Conservation (phyloP, 2,888 invertebrate genomes). For the Andrena camellia region DNA sequence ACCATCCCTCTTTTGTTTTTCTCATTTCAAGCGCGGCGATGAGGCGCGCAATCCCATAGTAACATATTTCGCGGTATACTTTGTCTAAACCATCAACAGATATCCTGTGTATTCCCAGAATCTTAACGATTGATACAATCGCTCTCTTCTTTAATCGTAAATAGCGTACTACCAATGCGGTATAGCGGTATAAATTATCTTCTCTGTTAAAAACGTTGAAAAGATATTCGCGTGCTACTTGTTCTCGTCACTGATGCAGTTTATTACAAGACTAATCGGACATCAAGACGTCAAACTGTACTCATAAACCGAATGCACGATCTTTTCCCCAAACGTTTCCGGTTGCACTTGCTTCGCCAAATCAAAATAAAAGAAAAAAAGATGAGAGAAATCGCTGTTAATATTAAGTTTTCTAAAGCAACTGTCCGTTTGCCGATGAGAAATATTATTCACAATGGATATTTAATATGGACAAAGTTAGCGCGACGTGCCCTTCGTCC, state of each 20-base stretch:
- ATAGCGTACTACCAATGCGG: slow-evolving; percentile 60
- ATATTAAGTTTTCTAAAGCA: slow-evolving; percentile 1
- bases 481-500: not conserved
- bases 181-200: slow-evolving; percentile 59
- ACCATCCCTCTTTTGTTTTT: slow-evolving; percentile 15
- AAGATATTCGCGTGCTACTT: slow-evolving; percentile 51
- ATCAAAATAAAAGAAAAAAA: not conserved
- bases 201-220: slow-evolving; percentile 59
- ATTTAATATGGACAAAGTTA: slow-evolving; percentile 29
- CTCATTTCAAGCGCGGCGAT: slow-evolving; percentile 30
- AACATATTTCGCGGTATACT: slow-evolving; percentile 46
- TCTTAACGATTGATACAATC: slow-evolving; percentile 76
- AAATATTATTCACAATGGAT: slow-evolving; percentile 25
- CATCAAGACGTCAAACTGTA: slow-evolving; percentile 9
- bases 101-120: slow-evolving; percentile 62
- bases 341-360: not conserved
- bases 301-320: slow-evolving; percentile 39
- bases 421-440: slow-evolving; percentile 1
- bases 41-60: slow-evolving; percentile 38
- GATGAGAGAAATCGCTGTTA: slow-evolving; percentile 1
- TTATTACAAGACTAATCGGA: slow-evolving; percentile 37
- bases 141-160: slow-evolving; percentile 55
- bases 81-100: slow-evolving; percentile 55
- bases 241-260: slow-evolving; percentile 37
- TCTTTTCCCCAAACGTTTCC: slow-evolving; percentile 13